phyloP scores from a whole-genome alignment of 1,140 invertebrate species.

The Drepana arcuata region DNA sequence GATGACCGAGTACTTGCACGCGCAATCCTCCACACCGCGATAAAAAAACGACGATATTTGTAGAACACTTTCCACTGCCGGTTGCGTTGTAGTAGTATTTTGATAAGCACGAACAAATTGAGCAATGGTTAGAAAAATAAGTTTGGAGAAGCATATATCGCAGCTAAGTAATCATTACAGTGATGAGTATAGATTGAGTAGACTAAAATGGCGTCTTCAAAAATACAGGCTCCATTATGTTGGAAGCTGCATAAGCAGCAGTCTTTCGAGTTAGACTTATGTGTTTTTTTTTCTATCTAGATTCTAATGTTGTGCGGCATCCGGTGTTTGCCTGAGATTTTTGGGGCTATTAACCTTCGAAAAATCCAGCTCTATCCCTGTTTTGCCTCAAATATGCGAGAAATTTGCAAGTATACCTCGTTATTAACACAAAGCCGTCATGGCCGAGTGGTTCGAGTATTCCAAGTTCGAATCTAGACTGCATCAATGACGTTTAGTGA shows the following conservation, averaged over 20 bases:
- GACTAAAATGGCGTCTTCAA: constrained; percentile 55
- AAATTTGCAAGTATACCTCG: no score
- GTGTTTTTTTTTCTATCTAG: neutral
- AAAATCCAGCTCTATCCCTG: no score
- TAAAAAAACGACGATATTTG: constrained; percentile 5
- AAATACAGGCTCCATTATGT: constrained; percentile 56
- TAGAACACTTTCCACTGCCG: constrained; percentile 19
- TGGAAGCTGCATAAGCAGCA: constrained; percentile 16
- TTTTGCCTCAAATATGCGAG: no score
- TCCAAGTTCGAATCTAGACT: no score
- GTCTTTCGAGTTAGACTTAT: neutral
- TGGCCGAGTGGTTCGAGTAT: no score
- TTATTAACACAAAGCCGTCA: no score
- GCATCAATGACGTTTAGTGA: no score
- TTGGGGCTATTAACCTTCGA: neutral
- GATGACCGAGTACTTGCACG: constrained; percentile 48
- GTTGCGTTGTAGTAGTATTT: constrained; percentile 4
- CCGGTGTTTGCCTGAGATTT: neutral
- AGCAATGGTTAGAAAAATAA: no score
- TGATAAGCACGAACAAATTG: neutral
- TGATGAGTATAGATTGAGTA: constrained; percentile 46
- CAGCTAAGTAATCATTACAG: constrained; percentile 32
- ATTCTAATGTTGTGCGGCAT: no score
- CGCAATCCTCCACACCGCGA: constrained; percentile 14
- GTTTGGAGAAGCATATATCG: no score